These are phyloP conservation scores for Hippolais icterina DNA, from an alignment of 2,113 vertebrate genomes.

Conservation along the genomic window DNA sequence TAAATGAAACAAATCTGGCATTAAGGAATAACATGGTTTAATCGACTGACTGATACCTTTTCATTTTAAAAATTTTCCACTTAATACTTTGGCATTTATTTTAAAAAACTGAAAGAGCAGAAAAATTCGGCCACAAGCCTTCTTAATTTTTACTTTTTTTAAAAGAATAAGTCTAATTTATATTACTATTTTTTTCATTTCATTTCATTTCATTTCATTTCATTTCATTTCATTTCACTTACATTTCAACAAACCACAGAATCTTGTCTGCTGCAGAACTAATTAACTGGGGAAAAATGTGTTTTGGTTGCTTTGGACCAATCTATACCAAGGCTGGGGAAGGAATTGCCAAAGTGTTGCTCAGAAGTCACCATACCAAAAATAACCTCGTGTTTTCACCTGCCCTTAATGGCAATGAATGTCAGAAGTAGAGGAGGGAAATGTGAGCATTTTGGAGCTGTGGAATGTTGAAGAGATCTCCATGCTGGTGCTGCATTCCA, in stretches of 20 bases:
- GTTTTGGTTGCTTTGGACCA: not conserved
- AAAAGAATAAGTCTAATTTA: too few species aligned
- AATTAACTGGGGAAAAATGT: not conserved
- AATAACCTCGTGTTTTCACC: not conserved
- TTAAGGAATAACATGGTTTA: not conserved
- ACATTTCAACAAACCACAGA: not conserved
- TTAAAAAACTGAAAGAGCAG: not conserved
- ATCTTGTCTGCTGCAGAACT: not conserved
- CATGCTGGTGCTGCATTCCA: rapidly evolving
- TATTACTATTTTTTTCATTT: not conserved
- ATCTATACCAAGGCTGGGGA: rapidly evolving
- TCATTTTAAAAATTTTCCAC: not conserved
- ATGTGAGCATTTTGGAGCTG: not conserved
- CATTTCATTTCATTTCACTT: not conserved
- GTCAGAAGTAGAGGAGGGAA: not conserved
- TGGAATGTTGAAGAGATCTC: not conserved
- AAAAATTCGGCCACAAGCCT: not conserved
- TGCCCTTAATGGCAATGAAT: not conserved
- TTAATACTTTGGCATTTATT: not conserved
- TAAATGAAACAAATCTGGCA: not conserved
- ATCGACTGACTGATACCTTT: not conserved
- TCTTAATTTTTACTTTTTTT: not conserved
- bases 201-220: not conserved
- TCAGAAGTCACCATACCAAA: not conserved
- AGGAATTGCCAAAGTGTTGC: not conserved